Percentiles rank a stretch among this genome's conserved stretches.
Evolutionary conservation across 2,797 vertebrate genomes (phyloP).

Genomic region (Heliangelus exortis): DNA sequence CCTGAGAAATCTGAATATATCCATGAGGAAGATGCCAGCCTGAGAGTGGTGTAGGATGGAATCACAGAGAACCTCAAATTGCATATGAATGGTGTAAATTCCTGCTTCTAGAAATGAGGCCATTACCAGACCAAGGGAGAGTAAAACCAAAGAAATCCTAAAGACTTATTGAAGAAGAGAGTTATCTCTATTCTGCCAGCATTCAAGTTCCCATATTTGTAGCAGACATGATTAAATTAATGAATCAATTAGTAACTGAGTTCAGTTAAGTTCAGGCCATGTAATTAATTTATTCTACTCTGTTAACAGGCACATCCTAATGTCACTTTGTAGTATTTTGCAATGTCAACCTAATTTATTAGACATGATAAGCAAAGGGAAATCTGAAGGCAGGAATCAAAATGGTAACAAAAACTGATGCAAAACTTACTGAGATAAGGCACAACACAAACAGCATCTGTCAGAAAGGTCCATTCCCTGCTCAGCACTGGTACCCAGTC

Average conservation of each 20-base stretch:
- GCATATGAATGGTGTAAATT: not conserved
- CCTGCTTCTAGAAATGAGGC: not conserved
- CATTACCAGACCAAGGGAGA: not conserved
- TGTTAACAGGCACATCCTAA: not conserved
- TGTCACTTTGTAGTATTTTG: not conserved
- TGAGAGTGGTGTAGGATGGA: not conserved
- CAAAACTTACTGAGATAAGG: not conserved
- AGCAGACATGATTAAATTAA: conserved; percentile 31
- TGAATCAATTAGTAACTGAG: conserved; percentile 44
- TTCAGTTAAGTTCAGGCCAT: not conserved
- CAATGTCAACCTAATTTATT: not conserved
- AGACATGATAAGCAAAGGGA: not conserved
- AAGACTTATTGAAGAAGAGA: not conserved
- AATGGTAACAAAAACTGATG: not conserved
- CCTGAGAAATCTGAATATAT: not conserved
- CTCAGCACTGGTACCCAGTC: not conserved
- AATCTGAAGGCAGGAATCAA: not conserved
- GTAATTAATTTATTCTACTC: conserved; percentile 20
- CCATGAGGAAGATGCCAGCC: not conserved
- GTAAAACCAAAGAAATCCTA: not conserved
- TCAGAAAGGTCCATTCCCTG: not conserved
- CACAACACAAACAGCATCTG: not conserved
- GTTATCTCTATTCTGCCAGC: not conserved
- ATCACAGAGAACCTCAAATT: not conserved
- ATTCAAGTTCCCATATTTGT: not conserved